Base-by-base conservation (phyloP, 2,888 invertebrate genomes). In the Cephus rjabovi region DNA sequence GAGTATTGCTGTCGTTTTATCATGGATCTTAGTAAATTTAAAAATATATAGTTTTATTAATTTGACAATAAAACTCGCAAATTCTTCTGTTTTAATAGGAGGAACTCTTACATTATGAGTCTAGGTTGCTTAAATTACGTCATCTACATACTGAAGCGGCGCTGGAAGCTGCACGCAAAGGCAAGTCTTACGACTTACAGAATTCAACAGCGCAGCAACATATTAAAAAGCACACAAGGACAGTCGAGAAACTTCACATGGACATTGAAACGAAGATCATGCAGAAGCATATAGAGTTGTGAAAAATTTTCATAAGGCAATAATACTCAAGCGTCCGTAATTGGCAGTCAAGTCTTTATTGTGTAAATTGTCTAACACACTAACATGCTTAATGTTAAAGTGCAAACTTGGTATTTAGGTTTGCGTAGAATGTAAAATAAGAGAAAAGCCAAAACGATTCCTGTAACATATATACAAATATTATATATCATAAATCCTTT, bases 61-160 rank as follows among this genome's bases (percentile, higher is more conserved):
- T 71, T 34, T 69, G 12, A 76, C n/a, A 70, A 56, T 33, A 34
- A 71, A 31, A 74, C 37, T 71, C 2, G 68, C 34, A 0, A 75
- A 81, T 78, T 71, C 30, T 71, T 34, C 1, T 15, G 12, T 11
- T 34, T 79, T 75, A 91, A 23, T 88, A 96, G 95, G 94, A 95
- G 79, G 98, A 98, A 90, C 92, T 98, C 82, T 93, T 94, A 80
- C 97, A 97, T 91, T 98, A 98, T 91, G 98, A 98, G 92, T 95
- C 96, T 75, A 94, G 98, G 12, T 92, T 98, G 71, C 91, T 96
- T 37, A 98, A 98, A 90, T 92, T 98, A 76, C 94, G 97, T 56
- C 95, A 96, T 89, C 92, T 98, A 84, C 96, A 97, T 91, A 95
- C 95, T 0, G 96, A 98, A 90, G 95, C 96, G 86, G 96, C 96